These are phyloP conservation scores for Platynereis dumerilii DNA, from an alignment of 2,888 invertebrate species.

Conservation along the genomic window DNA sequence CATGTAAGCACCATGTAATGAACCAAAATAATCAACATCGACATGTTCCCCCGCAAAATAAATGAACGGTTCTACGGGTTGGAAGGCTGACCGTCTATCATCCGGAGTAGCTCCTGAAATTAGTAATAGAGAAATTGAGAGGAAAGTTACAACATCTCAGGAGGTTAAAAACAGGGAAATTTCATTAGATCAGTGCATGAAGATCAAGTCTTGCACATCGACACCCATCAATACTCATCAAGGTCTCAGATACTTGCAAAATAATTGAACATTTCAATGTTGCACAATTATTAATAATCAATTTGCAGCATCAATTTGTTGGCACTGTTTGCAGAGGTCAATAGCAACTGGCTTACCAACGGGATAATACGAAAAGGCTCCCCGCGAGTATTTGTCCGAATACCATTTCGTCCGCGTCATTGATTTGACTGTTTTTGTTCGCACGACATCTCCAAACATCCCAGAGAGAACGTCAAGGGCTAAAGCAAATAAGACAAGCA, in stretches of 20 bases:
- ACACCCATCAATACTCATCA: no score
- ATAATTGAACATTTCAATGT: no score
- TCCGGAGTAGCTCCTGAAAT: conserved; percentile 3
- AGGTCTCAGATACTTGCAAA: no score
- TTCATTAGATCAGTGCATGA: no score
- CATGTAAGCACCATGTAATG: conserved; percentile 1
- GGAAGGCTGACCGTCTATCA: neutral
- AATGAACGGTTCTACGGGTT: neutral
- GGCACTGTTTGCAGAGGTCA: no score
- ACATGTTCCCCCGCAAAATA: conserved; percentile 5
- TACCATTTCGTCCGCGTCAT: neutral
- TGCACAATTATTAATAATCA: no score
- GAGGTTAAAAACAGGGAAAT: no score
- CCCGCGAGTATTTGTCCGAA: neutral
- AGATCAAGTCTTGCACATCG: no score
- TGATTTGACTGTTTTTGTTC: neutral
- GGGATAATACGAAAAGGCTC: conserved; percentile 1
- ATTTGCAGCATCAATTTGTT: no score
- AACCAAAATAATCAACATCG: conserved; percentile 7
- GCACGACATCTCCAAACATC: neutral
- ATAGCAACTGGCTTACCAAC: neutral
- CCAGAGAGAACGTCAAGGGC: neutral
- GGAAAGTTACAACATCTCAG: no score
- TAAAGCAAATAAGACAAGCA: neutral
- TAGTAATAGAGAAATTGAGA: no score